A percentile compares a stretch with the other conserved stretches of the same genome.
phyloP scores from a whole-genome alignment of 2,113 vertebrate species.

The Psittacula cyanocephala region DNA sequence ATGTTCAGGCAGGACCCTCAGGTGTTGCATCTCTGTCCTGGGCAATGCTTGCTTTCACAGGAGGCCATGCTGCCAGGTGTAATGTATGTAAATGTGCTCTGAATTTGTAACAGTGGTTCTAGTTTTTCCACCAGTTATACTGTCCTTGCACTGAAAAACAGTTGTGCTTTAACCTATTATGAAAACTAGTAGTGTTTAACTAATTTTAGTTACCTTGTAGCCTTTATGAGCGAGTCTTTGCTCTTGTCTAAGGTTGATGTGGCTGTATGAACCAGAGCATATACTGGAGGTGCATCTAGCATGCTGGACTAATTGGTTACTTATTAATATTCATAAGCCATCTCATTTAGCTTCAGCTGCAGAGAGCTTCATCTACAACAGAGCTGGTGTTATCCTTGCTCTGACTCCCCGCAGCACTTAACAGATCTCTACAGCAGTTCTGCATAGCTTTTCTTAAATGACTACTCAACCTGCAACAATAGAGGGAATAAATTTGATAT shows the following conservation, averaged over 20 bases:
- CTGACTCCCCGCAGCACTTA: background rate
- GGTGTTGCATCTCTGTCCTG: background rate
- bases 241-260: conserved; percentile 23
- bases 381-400: background rate
- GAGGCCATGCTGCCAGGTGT: conserved; percentile 5
- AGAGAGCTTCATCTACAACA: conserved; percentile 1
- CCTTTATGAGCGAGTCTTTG: conserved; percentile 4
- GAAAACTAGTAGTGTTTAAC: background rate
- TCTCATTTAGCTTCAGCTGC: conserved; percentile 60
- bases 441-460: background rate
- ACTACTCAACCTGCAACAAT: no score
- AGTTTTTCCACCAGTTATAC: background rate
- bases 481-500: background rate
- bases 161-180: background rate
- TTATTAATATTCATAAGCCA: conserved; percentile 75
- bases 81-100: conserved; percentile 14
- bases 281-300: conserved; percentile 3
- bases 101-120: background rate
- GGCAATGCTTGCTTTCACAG: background rate
- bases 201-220: background rate
- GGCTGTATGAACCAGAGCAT: conserved; percentile 6
- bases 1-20: background rate
- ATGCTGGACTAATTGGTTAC: conserved; percentile 21
- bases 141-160: background rate
- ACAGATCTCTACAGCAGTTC: background rate